Evolutionary conservation across 2,113 vertebrate species (phyloP).

Genomic region (Mastomys coucha): DNA sequence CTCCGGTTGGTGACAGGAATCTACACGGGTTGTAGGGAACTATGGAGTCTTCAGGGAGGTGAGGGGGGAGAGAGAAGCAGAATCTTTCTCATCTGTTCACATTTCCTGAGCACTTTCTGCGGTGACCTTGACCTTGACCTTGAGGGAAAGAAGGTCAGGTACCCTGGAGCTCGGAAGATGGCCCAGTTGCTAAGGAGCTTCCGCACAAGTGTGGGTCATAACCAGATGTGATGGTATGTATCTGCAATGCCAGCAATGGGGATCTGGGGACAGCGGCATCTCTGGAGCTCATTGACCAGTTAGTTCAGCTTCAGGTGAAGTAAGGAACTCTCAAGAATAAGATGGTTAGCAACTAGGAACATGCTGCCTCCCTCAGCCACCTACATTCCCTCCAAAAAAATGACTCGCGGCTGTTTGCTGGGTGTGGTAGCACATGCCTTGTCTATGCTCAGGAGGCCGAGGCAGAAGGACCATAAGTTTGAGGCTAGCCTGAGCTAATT

Average conservation of each 20-base stretch:
- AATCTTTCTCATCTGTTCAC: fast-evolving
- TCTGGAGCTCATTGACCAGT: background rate
- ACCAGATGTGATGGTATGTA: background rate
- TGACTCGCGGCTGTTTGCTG: background rate
- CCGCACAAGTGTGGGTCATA: fast-evolving
- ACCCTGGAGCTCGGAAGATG: background rate
- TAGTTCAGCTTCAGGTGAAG: background rate
- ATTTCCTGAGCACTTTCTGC: background rate
- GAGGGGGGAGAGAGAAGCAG: fast-evolving
- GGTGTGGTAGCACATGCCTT: background rate
- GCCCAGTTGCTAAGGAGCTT: background rate
- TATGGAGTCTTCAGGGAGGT: fast-evolving
- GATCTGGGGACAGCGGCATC: background rate
- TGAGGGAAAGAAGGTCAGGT: background rate
- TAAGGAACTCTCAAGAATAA: background rate
- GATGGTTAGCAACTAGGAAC: background rate
- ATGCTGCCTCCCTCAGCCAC: background rate
- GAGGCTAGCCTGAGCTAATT: background rate
- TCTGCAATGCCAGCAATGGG: background rate
- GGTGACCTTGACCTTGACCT: background rate
- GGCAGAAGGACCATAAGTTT: background rate
- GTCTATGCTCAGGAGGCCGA: background rate
- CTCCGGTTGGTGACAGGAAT: background rate
- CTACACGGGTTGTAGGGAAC: background rate
- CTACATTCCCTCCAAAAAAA: background rate